Percentiles rank a stretch among this genome's conserved stretches.
These are phyloP conservation scores for Nemoura dubitans DNA, from an alignment of 2,888 invertebrate species.

Conservation along the genomic window DNA sequence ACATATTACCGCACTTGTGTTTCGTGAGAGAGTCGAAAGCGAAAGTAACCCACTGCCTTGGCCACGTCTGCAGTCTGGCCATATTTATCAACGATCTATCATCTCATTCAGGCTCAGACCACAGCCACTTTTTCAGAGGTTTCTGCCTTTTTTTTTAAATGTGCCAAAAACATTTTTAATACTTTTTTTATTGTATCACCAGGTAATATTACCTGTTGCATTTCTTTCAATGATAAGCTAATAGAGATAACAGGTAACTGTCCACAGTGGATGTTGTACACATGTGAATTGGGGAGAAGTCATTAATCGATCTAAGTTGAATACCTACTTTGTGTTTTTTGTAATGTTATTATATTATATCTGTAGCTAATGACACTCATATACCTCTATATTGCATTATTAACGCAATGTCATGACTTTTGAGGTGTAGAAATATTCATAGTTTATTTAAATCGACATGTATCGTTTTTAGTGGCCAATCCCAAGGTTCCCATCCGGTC, in stretches of 20 bases:
- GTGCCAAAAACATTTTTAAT: constrained; percentile 39
- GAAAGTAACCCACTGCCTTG: not conserved
- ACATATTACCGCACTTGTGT: constrained; percentile 70
- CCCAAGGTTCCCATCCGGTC: too few relatives aligned
- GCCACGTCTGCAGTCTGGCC: constrained; percentile 9
- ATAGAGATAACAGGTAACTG: constrained; percentile 8
- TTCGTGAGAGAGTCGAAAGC: constrained; percentile 38
- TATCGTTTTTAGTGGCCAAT: not conserved
- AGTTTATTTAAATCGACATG: not conserved
- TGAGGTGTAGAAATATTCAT: constrained; percentile 12
- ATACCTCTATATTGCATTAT: not conserved
- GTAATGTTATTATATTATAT: constrained; percentile 10
- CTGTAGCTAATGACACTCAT: not conserved
- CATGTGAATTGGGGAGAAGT: not conserved
- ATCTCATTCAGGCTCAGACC: not conserved
- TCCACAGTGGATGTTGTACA: constrained; percentile 27
- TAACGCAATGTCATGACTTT: not conserved
- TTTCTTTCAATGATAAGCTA: constrained; percentile 9
- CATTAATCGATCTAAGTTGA: constrained; percentile 16
- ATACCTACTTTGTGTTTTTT: constrained; percentile 24
- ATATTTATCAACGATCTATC: not conserved
- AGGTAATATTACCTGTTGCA: constrained; percentile 22
- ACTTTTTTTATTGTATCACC: constrained; percentile 27
- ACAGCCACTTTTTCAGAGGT: not conserved
- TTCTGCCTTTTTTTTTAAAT: constrained; percentile 22